phyloP scores from a whole-genome alignment of 2,113 vertebrate genomes.

The Anoura caudifer region DNA sequence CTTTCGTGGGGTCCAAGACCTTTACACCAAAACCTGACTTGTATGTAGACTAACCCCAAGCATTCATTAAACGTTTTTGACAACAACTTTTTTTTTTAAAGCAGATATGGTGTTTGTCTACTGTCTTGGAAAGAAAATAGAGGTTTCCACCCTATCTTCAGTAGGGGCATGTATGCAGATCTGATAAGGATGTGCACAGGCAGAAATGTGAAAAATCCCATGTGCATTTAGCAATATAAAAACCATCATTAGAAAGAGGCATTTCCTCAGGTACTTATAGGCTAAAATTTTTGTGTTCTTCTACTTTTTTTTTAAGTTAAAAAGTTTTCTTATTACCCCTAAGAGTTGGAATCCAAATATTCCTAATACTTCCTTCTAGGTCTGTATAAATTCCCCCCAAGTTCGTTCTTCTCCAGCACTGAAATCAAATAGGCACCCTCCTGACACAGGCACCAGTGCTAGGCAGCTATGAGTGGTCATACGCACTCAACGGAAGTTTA shows the following conservation, averaged over 20 bases:
- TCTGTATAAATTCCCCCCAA: neutral
- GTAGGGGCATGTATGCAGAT: neutral
- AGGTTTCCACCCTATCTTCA: neutral
- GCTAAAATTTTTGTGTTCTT: neutral
- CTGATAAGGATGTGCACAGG: neutral
- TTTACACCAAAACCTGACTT: neutral
- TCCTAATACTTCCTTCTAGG: neutral
- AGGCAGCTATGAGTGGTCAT: neutral
- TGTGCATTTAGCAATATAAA: neutral
- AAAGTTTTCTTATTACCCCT: neutral
- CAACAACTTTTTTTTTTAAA: neutral
- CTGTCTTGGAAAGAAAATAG: neutral
- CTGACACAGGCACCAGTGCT: neutral
- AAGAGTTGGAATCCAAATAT: conserved; percentile 8
- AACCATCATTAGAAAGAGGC: neutral
- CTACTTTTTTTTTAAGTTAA: neutral
- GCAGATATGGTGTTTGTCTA: neutral
- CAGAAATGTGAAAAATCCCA: neutral
- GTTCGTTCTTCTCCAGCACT: neutral
- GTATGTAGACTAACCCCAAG: neutral
- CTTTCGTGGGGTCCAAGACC: neutral
- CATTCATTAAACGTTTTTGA: neutral
- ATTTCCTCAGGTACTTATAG: neutral
- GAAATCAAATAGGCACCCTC: neutral
- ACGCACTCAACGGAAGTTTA: neutral